These are phyloP conservation scores for Clepsis dumicolana DNA, from an alignment of 2,888 invertebrate species.

Conservation along the genomic window DNA sequence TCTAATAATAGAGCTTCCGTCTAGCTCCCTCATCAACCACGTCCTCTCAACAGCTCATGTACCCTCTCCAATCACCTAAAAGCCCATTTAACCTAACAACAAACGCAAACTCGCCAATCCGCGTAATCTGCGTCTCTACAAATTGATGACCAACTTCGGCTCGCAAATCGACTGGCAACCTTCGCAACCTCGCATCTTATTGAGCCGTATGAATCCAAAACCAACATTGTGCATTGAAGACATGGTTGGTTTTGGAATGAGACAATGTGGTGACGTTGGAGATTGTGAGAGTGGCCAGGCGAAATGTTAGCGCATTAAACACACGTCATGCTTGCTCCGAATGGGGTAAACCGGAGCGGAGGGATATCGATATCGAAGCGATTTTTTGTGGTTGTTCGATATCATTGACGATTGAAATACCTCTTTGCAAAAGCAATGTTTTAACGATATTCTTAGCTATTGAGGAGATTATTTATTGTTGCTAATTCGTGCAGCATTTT, in stretches of 20 bases:
- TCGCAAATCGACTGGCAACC: conserved; percentile 9
- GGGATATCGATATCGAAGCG: neutral
- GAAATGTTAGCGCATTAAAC: conserved; percentile 26
- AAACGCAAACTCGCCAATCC: conserved; percentile 32
- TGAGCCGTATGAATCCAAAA: neutral
- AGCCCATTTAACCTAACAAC: conserved; percentile 36
- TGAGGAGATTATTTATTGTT: no score
- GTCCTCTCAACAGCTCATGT: neutral
- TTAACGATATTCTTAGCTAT: no score
- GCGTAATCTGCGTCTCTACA: conserved; percentile 37
- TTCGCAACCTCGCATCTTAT: neutral
- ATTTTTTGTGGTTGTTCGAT: neutral
- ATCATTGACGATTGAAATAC: neutral
- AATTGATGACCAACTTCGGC: conserved; percentile 31
- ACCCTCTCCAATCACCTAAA: conserved; percentile 32
- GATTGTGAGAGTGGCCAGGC: neutral
- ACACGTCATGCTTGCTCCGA: conserved; percentile 25
- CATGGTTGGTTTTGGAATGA: neutral
- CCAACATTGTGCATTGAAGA: neutral
- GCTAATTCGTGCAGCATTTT: no score
- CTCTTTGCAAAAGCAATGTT: no score
- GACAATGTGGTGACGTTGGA: neutral
- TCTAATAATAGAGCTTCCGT: neutral
- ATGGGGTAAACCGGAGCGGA: conserved; percentile 16
- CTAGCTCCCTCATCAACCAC: neutral